Base-by-base conservation (phyloP, 2,888 invertebrate species). In the Lissocephala sabroskyi region DNA sequence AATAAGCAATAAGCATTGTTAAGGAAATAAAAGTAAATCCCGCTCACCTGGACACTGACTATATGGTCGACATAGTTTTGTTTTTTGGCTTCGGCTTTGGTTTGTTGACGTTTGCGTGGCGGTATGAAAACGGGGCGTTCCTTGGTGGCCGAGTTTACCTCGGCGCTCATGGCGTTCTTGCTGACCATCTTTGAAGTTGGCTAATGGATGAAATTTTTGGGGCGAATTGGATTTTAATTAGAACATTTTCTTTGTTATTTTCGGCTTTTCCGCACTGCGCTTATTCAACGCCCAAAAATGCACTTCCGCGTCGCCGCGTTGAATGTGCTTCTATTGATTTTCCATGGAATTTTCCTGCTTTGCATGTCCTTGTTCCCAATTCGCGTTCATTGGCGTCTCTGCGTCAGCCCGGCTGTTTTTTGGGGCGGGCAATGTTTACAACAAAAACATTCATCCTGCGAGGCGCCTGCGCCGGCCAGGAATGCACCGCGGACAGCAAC, bases 1-100 rank as follows among this genome's bases (percentile, higher is more conserved):
- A 5, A 30, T 26, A 29, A 7, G 36, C 23, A 28, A 10, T 9
- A 2, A 11, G 1, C 19, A 3, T 23, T 23, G 3, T 23, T 5
- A 7, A 7, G 7, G 3, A 23, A 23, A 5, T 23, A 5, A 23
- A 23, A 7, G 23, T 5, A 23, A 23, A 23, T 49, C 7, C 36
- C 30, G 48, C 55, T 73, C 65, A 89, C 89, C 86, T 89, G 89
- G 36, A 88, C 87, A 56, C 86, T 86, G 58, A 89, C 89, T 51
- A 89, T 88, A 68, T 89, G 89, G 67, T 89, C 89, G 44, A 88
- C 88, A 85, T 89, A 88, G 68, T 87, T 86, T 44, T 73, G 76
- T 32, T 71, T 71, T 37, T 71, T 71, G 4, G 61, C 59, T 45
- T 71, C 71, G 2, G 74, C 55, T 87, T 88, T 70, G 78, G 80